Evolutionary conservation across 2,797 vertebrate genomes (phyloP).

Genomic region (Trachurus trachurus): DNA sequence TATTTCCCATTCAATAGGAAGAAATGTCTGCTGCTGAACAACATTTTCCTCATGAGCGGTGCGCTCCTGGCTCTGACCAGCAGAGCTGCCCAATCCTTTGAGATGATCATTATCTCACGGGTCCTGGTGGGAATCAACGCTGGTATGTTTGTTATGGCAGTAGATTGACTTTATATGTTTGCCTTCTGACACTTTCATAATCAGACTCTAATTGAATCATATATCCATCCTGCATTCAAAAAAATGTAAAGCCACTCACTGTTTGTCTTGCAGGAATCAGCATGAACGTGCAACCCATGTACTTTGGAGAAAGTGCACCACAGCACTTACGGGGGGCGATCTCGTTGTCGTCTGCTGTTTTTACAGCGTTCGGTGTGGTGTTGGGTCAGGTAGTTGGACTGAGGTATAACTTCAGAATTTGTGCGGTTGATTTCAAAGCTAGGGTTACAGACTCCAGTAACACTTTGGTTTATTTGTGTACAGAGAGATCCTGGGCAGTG

Average conservation of each 20-base stretch:
- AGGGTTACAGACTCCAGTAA: conserved; percentile 6
- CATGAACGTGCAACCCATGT: conserved; percentile 97
- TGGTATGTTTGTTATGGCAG: conserved; percentile 75
- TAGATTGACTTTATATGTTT: background rate
- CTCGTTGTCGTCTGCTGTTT: conserved; percentile 91
- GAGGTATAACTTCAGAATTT: conserved; percentile 79
- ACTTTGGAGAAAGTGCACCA: conserved; percentile 93
- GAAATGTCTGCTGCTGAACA: conserved; percentile 92
- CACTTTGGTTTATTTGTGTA: conserved; percentile 45
- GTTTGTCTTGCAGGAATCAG: conserved; percentile 87
- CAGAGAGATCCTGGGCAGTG: conserved; percentile 92
- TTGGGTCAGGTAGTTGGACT: conserved; percentile 92
- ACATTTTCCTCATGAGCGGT: conserved; percentile 88
- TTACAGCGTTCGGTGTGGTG: conserved; percentile 90
- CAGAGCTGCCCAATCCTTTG: conserved; percentile 88
- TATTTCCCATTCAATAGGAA: conserved; percentile 83
- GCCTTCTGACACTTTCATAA: background rate
- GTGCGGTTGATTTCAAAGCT: background rate
- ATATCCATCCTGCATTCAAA: background rate
- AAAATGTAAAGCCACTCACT: background rate
- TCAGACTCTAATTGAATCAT: background rate
- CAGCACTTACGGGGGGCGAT: conserved; percentile 90
- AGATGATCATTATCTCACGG: conserved; percentile 93
- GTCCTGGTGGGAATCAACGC: conserved; percentile 91
- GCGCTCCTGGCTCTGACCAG: conserved; percentile 88